Percentiles rank a stretch among this genome's conserved stretches.
phyloP scores from a whole-genome alignment of 1,140 invertebrate genomes.

The Dysdera silvatica region DNA sequence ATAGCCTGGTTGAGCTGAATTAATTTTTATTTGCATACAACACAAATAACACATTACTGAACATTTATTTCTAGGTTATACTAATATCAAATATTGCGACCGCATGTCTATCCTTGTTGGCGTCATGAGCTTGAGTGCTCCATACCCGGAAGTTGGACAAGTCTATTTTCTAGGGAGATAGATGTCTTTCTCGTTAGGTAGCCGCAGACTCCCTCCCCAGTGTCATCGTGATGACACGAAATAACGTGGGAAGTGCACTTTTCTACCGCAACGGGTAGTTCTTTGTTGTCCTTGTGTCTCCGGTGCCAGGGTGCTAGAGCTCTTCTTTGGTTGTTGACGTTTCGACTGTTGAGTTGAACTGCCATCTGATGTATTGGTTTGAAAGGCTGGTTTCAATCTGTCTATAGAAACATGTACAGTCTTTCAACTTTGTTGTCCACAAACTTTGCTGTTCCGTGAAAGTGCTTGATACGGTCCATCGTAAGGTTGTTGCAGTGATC shows the following conservation, averaged over 20 bases:
- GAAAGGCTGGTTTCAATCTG: constrained; percentile 1
- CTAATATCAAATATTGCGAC: too few species aligned
- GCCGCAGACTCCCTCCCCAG: background rate
- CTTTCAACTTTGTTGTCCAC: background rate
- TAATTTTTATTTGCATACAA: too few species aligned
- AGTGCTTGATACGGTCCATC: background rate
- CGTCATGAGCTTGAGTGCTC: too few species aligned
- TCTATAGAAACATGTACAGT: background rate
- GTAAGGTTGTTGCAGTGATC: background rate
- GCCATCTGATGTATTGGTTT: background rate
- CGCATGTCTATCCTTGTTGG: too few species aligned
- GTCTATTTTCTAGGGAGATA: too few species aligned
- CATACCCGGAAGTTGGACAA: too few species aligned
- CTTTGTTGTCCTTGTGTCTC: background rate
- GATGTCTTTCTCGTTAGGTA: too few species aligned
- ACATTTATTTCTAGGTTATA: too few species aligned
- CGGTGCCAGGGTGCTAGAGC: background rate
- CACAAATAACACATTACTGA: too few species aligned
- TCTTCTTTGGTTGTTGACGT: background rate
- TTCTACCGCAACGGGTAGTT: background rate
- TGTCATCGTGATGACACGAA: background rate
- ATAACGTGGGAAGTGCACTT: background rate
- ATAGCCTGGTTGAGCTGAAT: too few species aligned
- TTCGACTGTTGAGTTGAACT: background rate
- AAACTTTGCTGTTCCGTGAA: background rate